Base-by-base conservation (phyloP, 2,113 vertebrate species). In the Felis chaus region DNA sequence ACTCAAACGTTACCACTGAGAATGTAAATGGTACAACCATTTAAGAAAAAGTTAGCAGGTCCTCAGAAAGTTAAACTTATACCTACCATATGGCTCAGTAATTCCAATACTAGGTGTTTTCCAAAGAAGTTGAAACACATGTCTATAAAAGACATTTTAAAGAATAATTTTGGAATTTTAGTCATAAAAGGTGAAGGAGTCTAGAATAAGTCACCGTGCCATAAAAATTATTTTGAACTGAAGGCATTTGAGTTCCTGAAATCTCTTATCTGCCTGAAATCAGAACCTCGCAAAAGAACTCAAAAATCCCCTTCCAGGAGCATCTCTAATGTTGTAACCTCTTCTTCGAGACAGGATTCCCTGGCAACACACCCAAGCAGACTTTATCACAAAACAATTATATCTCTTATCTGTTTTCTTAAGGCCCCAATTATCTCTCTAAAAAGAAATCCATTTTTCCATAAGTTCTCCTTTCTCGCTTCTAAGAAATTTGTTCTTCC, bases 131-230 rank as follows among this genome's bases (percentile, higher is more conserved):
- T 73, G 53, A 97, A 96, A 95, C 78, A 82, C 80, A 94, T 94
- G 53, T 96, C 95, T 97, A 78, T 48, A 85, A 92, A 96, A 93
- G 55, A 85, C 45, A 57, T 95, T 95, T 94, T 86, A 89, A 85
- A n/a, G 74, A 94, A 92, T 82, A 84, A 89, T 71, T 82, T 95
- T 97, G 87, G 21, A 57, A 95, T 96, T 96, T 97, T 96, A 91
- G 82, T 83, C 81, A 96, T 86, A 96, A 94, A 97, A 95, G 57
- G 90, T 84, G 31, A 78, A 95, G 50, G 23, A 68, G 36, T 36
- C n/a, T 74, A 78, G 68, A 95, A 95, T 61, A 91, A 68, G 18
- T 39, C 36, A 36, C 16, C 48, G 80, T 84, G 36, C 68, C 31
- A 36, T 76, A 76, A 66, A n/a, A 83, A 91, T 84, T 78, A 68